Evolutionary conservation across 2,797 vertebrate genomes (phyloP).

Genomic region (Cetoscarus ocellatus): DNA sequence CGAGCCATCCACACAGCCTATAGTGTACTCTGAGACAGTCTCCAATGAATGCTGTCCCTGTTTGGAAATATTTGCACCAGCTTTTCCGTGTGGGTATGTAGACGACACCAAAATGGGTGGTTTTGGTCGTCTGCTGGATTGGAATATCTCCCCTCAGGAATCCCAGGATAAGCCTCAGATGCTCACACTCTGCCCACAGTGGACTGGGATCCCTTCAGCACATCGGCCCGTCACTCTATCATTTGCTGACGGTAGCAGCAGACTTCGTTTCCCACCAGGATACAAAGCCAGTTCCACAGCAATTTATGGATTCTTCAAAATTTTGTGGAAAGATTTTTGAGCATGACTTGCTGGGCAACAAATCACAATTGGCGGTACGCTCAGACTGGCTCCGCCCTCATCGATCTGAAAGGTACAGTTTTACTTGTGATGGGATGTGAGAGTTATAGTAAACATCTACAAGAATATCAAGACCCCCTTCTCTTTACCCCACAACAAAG

Average conservation of each 20-base stretch:
- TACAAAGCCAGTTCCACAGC: constrained; percentile 25
- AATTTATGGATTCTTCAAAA: constrained; percentile 38
- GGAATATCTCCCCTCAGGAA: constrained; percentile 79
- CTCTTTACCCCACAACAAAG: background rate
- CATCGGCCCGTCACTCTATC: constrained; percentile 49
- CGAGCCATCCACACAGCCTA: background rate
- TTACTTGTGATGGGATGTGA: background rate
- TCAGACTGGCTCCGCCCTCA: constrained; percentile 69
- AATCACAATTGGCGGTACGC: constrained; percentile 74
- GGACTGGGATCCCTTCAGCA: constrained; percentile 55
- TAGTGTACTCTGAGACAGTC: background rate
- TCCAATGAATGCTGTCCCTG: background rate
- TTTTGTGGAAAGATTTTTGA: constrained; percentile 45
- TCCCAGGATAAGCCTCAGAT: constrained; percentile 71
- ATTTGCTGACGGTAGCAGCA: constrained; percentile 49
- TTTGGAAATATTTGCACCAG: constrained; percentile 69
- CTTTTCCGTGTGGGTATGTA: constrained; percentile 67
- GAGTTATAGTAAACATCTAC: background rate
- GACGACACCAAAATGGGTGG: constrained; percentile 47
- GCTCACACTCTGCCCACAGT: constrained; percentile 51
- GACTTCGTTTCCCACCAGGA: constrained; percentile 30
- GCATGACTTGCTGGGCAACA: constrained; percentile 72
- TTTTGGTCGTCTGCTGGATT: constrained; percentile 73
- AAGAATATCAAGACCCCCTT: background rate
- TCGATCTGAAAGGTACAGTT: constrained; percentile 78